Percentiles rank a stretch among this genome's conserved stretches.
These are phyloP conservation scores for Triplophysa tibetana DNA, from an alignment of 2,113 vertebrate genomes.

Conservation along the genomic window DNA sequence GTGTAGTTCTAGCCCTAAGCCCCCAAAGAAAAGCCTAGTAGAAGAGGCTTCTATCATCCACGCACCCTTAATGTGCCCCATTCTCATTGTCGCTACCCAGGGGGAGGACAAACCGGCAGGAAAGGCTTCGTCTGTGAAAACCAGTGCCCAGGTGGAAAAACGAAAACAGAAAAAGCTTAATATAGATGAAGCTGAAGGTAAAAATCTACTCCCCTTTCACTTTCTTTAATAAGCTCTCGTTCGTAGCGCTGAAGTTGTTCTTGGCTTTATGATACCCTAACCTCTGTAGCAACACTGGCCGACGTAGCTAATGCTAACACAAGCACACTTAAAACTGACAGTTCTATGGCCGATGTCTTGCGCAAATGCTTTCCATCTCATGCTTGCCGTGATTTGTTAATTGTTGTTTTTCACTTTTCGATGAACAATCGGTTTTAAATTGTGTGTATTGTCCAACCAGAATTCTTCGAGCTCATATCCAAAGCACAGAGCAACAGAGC, in stretches of 20 bases:
- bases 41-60: slow-evolving; percentile 46
- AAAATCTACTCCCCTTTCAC: slow-evolving; percentile 50
- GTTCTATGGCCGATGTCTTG: slow-evolving; percentile 42
- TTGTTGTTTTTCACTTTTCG: not conserved
- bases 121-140: slow-evolving; percentile 90
- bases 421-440: slow-evolving; percentile 31
- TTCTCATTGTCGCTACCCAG: slow-evolving; percentile 83
- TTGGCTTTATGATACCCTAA: slow-evolving; percentile 49
- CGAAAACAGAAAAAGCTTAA: slow-evolving; percentile 98
- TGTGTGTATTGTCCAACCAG: slow-evolving; percentile 68
- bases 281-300: slow-evolving; percentile 64
- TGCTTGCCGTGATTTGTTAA: slow-evolving; percentile 54
- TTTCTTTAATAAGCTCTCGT: slow-evolving; percentile 28
- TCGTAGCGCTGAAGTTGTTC: slow-evolving; percentile 46
- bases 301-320: slow-evolving; percentile 64
- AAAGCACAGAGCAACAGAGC: slow-evolving; percentile 98
- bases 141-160: slow-evolving; percentile 87
- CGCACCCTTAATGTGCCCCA: slow-evolving; percentile 65
- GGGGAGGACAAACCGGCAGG: slow-evolving; percentile 92
- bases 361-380: slow-evolving; percentile 57
- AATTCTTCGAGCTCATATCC: slow-evolving; percentile 99
- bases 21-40: slow-evolving; percentile 12
- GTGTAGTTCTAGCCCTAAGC: not conserved
- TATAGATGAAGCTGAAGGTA: slow-evolving; percentile 99
- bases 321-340: slow-evolving; percentile 58